Evolutionary conservation across 30 jellyfish, hydroid and myxozoan species (phyloP), one percentile per base, ranked within the genome.

Genomic region (Calvadosia cruxmelitensis): DNA sequence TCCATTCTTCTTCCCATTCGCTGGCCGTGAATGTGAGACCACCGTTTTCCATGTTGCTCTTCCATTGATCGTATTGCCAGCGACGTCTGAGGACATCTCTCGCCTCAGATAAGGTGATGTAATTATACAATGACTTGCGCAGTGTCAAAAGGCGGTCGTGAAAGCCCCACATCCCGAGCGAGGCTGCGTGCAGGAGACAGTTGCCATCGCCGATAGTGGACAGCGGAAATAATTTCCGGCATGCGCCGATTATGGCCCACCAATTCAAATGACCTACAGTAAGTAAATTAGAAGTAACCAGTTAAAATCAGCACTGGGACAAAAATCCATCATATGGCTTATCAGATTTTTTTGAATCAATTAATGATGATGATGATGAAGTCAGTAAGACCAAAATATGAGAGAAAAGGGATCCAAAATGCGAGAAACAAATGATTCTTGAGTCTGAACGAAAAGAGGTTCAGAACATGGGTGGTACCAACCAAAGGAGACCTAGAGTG

Each of bases 151-250:
- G 27, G 20, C 96, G 83, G 63, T 86, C 96, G 53, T 86, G 93
- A 50, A 86, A 78, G 5, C 96, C 96, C 93, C 92, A 86, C 96
- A 86, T 86, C 33, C 86, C 96, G 24, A 86, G 92, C 1, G 96
- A 86, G 12, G 83, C 96, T 1, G 96, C 93, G 52, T 86, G 96
- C 68, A 86, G 52, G 48, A 86, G 66, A 57, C 96, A 86, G 69
- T 86, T 86, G 16, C 96, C 96, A 86, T 86, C 96, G 3, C 96
- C 94, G 49, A 86, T 88, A 0, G 96, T 86, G 32, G 92, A 78
- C 76, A 86, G 69, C 28, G 96, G 96, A 68, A 78, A 86, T 32
- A 86, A 64, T 52, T 86, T 86, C 23, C 96, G 74, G 76, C 96
- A 86, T 20, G 90, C 80, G 3, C 82, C 77, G 26, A 73, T 16